A percentile compares a stretch with the other conserved stretches of the same genome.
Conservation (phyloP, 92 coral and sea anemone genomes). For the Chrysogorgia sp. region DNA sequence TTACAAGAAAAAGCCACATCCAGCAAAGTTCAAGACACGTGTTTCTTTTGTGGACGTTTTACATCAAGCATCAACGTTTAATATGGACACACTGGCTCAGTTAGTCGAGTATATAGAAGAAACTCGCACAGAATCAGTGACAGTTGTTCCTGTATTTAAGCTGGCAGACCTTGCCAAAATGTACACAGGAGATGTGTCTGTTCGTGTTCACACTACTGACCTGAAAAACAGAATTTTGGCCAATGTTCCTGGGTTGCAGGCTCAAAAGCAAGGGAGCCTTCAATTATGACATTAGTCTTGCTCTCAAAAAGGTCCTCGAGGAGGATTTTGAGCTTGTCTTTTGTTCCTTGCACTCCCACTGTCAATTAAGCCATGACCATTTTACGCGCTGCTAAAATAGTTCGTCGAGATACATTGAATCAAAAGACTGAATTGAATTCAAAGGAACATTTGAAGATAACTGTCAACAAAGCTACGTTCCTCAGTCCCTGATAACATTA, state of each 20-base stretch:
- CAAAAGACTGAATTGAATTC: conserved; percentile 19
- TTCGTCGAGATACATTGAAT: conserved; percentile 14
- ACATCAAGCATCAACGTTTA: conserved; percentile 58
- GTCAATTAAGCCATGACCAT: conserved; percentile 14
- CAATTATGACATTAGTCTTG: conserved; percentile 14
- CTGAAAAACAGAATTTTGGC: conserved; percentile 16
- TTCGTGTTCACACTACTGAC: conserved; percentile 2
- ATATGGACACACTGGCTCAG: conserved; percentile 51
- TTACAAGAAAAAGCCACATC: conserved; percentile 43
- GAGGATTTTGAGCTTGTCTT: conserved; percentile 27
- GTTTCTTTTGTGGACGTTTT: conserved; percentile 64
- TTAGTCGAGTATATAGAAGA: conserved; percentile 66
- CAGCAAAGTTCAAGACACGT: conserved; percentile 31
- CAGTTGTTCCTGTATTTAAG: conserved; percentile 39
- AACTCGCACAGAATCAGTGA: conserved; percentile 47
- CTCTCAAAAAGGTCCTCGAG: neutral
- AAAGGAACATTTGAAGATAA: conserved; percentile 20
- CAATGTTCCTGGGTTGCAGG: conserved; percentile 31
- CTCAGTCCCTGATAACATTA: conserved; percentile 20
- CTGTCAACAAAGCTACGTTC: conserved; percentile 19
- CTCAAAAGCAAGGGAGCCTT: conserved; percentile 42
- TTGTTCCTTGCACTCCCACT: too few relatives aligned
- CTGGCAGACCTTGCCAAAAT: conserved; percentile 50
- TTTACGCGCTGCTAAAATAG: neutral
- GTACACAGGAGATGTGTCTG: conserved; percentile 36